Conservation (phyloP, 2,888 invertebrate genomes). For the Drosophila histrio region DNA sequence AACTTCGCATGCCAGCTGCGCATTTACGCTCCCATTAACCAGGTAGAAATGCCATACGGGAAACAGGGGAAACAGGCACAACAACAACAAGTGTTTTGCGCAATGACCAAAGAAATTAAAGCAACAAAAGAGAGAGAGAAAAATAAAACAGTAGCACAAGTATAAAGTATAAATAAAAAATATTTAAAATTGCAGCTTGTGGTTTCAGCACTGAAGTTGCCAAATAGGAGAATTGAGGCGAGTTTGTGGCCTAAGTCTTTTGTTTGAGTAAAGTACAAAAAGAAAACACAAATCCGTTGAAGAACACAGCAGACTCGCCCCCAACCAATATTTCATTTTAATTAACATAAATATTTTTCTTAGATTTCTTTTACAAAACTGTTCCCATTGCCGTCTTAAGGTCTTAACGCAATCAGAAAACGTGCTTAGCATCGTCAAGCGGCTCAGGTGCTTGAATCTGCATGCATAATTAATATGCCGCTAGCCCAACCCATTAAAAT, state of each 20-base stretch:
- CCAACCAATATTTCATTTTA: conserved; percentile 34
- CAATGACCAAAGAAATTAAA: conserved; percentile 68
- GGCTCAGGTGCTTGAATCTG: conserved; percentile 44
- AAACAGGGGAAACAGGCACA: conserved; percentile 26
- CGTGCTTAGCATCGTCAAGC: conserved; percentile 59
- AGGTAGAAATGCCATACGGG: conserved; percentile 55
- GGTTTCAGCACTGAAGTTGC: conserved; percentile 19
- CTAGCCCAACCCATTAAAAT: conserved; percentile 36
- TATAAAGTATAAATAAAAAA: conserved; percentile 25
- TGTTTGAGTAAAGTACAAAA: conserved; percentile 21
- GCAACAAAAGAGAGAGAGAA: conserved; percentile 10
- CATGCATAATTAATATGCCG: conserved; percentile 70
- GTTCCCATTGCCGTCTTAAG: conserved; percentile 45
- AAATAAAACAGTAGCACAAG: conserved; percentile 42
- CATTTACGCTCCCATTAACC: conserved; percentile 78
- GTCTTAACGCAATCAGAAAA: conserved; percentile 49
- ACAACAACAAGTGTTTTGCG: conserved; percentile 68
- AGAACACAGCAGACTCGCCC: conserved; percentile 3
- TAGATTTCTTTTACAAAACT: conserved; percentile 51
- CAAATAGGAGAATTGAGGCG: conserved; percentile 8
- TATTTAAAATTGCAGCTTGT: conserved; percentile 46
- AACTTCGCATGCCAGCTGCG: conserved; percentile 75
- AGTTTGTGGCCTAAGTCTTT: conserved; percentile 64
- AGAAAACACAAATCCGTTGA: conserved; percentile 3
- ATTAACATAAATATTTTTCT: conserved; percentile 72